phyloP scores from a whole-genome alignment of 2,113 vertebrate species.

The Epinephelus moara region DNA sequence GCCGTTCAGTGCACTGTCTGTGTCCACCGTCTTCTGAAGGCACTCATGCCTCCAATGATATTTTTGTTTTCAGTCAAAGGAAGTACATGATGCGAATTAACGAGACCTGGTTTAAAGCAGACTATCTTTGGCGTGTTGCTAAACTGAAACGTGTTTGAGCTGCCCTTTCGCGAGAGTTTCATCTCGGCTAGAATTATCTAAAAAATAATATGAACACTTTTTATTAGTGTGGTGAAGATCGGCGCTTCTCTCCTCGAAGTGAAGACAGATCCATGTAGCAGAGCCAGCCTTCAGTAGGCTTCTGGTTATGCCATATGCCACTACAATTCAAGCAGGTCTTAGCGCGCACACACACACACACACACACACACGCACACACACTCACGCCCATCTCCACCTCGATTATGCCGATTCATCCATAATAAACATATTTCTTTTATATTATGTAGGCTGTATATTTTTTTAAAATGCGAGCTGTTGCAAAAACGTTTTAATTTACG shows the following conservation, averaged over 20 bases:
- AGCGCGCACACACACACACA: constrained; percentile 19
- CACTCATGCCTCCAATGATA: constrained; percentile 13
- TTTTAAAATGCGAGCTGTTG: background rate
- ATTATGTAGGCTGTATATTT: too few relatives aligned
- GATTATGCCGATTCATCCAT: constrained; percentile 24
- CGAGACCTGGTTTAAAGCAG: background rate
- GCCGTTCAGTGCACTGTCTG: background rate
- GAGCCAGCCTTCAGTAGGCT: constrained; percentile 47
- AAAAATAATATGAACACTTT: constrained; percentile 38
- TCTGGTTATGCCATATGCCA: constrained; percentile 71
- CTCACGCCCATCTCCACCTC: constrained; percentile 4
- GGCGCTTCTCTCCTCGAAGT: constrained; percentile 15
- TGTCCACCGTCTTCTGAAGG: background rate
- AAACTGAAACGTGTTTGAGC: constrained; percentile 11
- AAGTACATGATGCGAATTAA: constrained; percentile 32
- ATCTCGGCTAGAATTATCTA: background rate
- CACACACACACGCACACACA: background rate
- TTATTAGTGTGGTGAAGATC: constrained; percentile 24
- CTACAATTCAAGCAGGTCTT: constrained; percentile 57
- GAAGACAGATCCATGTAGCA: constrained; percentile 51
- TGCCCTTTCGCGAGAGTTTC: constrained; percentile 20
- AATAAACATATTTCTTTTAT: background rate
- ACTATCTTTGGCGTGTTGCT: constrained; percentile 13
- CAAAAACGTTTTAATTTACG: background rate
- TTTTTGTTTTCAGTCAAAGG: constrained; percentile 39